Conservation (phyloP, 2,113 vertebrate genomes). For the Tichodroma muraria region DNA sequence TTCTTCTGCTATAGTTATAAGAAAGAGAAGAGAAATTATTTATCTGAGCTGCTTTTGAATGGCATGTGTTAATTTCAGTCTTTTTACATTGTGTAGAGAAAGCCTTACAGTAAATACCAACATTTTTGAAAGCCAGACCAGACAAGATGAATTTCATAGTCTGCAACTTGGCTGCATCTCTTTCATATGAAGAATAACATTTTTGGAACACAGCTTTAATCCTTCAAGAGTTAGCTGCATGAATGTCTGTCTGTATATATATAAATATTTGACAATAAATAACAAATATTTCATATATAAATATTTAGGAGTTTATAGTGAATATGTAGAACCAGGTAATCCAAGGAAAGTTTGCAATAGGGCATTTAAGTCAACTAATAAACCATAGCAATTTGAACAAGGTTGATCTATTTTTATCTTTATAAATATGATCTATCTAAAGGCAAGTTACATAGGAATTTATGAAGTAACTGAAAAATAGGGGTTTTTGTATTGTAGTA, state of each 20-base stretch:
- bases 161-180: not conserved
- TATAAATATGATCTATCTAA: not conserved
- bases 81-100: not conserved
- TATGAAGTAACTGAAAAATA: not conserved
- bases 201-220: not conserved
- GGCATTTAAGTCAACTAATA: not conserved
- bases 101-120: not conserved
- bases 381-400: not conserved
- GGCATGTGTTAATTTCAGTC: not conserved
- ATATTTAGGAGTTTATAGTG: not conserved
- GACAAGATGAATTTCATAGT: not conserved
- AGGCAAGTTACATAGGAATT: not conserved
- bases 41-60: not conserved
- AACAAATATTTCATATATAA: not conserved
- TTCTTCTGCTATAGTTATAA: not conserved
- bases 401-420: not conserved
- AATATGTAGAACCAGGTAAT: not conserved
- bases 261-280: not conserved
- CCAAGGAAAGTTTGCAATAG: not conserved
- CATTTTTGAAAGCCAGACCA: not conserved
- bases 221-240: not conserved
- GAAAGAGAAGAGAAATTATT: not conserved
- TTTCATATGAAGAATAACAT: not conserved
- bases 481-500: not conserved
- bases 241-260: not conserved